A percentile compares a stretch with the other conserved stretches of the same genome.
Conservation (phyloP, 2,888 invertebrate genomes). For the Polyommatus iphigenia region DNA sequence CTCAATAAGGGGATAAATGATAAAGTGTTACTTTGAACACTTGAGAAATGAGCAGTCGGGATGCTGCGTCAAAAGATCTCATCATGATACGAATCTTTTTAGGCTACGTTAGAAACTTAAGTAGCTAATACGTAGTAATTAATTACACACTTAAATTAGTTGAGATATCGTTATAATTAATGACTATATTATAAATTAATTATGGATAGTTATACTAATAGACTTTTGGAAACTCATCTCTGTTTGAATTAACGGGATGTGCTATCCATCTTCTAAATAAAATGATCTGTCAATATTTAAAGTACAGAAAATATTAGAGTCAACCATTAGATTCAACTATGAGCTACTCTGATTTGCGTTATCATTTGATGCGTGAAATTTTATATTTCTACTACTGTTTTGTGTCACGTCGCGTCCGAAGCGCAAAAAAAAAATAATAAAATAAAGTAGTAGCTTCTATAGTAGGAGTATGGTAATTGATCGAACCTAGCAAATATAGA, state of each 20-base stretch:
- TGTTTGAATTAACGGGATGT: background rate
- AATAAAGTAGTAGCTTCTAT: too few relatives aligned
- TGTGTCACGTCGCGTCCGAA: too few relatives aligned
- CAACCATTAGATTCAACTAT: background rate
- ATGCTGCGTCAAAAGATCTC: slow-evolving; percentile 1
- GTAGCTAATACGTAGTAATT: slow-evolving; percentile 27
- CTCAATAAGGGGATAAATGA: background rate
- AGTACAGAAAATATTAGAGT: background rate
- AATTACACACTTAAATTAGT: slow-evolving; percentile 26
- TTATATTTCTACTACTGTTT: too few relatives aligned
- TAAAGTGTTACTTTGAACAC: background rate
- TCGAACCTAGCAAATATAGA: too few relatives aligned
- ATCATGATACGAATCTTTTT: slow-evolving; percentile 22
- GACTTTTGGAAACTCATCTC: background rate
- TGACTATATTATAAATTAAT: slow-evolving; percentile 26
- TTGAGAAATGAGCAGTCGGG: background rate
- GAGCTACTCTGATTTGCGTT: background rate
- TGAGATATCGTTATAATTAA: slow-evolving; percentile 21
- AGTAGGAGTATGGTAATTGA: too few relatives aligned
- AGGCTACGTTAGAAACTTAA: slow-evolving; percentile 13
- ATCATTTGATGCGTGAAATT: too few relatives aligned
- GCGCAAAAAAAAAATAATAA: too few relatives aligned
- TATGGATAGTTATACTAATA: slow-evolving; percentile 16
- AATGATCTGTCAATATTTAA: background rate
- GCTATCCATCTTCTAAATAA: background rate